phyloP scores from a whole-genome alignment of 2,888 invertebrate species.

The Archips crataeganus region DNA sequence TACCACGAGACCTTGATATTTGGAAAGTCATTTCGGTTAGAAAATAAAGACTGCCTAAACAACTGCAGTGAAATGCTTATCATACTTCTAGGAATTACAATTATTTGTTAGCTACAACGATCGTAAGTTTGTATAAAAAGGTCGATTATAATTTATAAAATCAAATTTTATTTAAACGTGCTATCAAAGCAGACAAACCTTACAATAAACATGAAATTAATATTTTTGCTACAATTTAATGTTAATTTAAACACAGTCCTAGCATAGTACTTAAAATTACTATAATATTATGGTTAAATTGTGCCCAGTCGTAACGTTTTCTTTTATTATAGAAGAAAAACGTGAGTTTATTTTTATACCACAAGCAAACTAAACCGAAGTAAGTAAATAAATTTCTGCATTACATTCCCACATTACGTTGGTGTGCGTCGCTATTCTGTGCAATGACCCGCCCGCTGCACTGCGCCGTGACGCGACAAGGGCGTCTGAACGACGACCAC shows the following conservation, averaged over 20 bases:
- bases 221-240: not conserved
- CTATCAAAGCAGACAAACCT: not conserved
- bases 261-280: not conserved
- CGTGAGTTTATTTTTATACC: slow-evolving; percentile 10
- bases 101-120: not conserved
- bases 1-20: slow-evolving; percentile 34
- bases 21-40: slow-evolving; percentile 35
- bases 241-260: not conserved
- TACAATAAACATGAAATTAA: not conserved
- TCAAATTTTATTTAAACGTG: not conserved
- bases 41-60: slow-evolving; percentile 30
- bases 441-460: slow-evolving; percentile 56
- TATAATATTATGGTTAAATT: not conserved
- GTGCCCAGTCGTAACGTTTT: not conserved
- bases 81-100: not conserved
- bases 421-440: slow-evolving; percentile 52
- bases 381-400: slow-evolving; percentile 33
- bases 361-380: slow-evolving; percentile 22
- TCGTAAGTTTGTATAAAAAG: not conserved
- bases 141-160: not conserved
- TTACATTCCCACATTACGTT: slow-evolving; percentile 42
- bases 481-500: slow-evolving; percentile 61
- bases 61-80: slow-evolving; percentile 23
- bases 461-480: slow-evolving; percentile 58
- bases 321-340: not conserved